Evolutionary conservation across 2,797 vertebrate genomes (phyloP).

Genomic region (Sylvia borin): DNA sequence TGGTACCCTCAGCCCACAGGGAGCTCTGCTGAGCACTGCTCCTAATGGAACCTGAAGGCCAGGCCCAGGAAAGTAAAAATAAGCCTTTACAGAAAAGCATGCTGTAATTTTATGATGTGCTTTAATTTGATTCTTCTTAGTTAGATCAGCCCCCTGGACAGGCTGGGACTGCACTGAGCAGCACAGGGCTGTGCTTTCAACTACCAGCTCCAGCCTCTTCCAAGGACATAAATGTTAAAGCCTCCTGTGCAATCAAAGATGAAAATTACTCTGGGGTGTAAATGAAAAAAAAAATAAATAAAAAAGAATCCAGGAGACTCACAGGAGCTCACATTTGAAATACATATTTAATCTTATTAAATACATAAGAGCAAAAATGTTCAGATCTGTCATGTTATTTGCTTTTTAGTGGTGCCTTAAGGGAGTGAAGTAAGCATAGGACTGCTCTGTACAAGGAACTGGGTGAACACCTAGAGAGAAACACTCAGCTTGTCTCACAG

Average conservation of each 20-base stretch:
- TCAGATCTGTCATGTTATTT: background rate
- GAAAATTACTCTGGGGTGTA: background rate
- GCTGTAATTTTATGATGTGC: slow-evolving; percentile 76
- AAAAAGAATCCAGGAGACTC: background rate
- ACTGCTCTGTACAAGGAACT: background rate
- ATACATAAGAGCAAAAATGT: background rate
- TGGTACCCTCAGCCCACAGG: slow-evolving; percentile 43
- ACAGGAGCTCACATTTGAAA: background rate
- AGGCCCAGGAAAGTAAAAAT: slow-evolving; percentile 37
- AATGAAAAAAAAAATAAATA: background rate
- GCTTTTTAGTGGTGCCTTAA: background rate
- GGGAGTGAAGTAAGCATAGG: background rate
- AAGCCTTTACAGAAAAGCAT: slow-evolving; percentile 71
- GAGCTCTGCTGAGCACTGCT: slow-evolving; percentile 26
- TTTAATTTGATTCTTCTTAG: slow-evolving; percentile 77
- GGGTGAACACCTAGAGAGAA: background rate
- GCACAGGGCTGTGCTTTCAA: background rate
- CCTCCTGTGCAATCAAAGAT: slow-evolving; percentile 6
- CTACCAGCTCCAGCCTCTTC: background rate
- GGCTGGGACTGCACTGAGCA: background rate
- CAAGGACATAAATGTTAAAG: background rate
- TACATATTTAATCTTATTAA: background rate
- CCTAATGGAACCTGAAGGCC: slow-evolving; percentile 65
- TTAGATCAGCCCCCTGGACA: slow-evolving; percentile 47
- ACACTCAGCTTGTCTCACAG: background rate